Conservation (phyloP, 2,797 vertebrate genomes). For the Moxostoma hubbsi region DNA sequence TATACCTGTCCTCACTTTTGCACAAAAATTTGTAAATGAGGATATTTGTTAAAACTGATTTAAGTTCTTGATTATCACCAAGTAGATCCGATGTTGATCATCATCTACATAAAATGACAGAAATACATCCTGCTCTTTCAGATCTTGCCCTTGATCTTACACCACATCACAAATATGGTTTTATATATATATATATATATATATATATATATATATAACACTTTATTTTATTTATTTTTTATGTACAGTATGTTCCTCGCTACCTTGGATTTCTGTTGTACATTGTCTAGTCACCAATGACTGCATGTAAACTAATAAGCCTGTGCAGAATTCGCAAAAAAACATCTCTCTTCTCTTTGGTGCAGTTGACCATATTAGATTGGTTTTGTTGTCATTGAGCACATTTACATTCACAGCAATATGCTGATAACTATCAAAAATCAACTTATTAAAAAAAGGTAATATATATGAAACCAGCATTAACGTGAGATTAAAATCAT, state of each 20-base stretch:
- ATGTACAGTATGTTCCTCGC: background rate
- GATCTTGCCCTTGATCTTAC: background rate
- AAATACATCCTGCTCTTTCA: slow-evolving; percentile 8
- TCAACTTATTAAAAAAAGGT: background rate
- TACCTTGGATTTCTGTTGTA: background rate
- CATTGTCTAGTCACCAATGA: slow-evolving; percentile 38
- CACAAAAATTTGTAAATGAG: background rate
- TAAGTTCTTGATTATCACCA: background rate
- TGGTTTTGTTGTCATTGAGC: slow-evolving; percentile 10
- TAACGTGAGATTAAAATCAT: too few relatives aligned
- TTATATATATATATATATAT: too few relatives aligned
- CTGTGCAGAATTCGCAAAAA: slow-evolving; percentile 30
- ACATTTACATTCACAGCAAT: too few relatives aligned
- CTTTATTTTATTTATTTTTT: slow-evolving; percentile 37
- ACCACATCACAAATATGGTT: slow-evolving; percentile 12
- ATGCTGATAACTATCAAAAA: too few relatives aligned
- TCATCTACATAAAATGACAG: slow-evolving; percentile 14
- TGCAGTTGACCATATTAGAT: background rate
- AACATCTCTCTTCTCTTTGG: background rate
- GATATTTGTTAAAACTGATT: slow-evolving; percentile 4
- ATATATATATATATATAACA: slow-evolving; percentile 31
- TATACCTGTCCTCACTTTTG: background rate
- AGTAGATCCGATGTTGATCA: background rate
- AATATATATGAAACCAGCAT: too few relatives aligned
- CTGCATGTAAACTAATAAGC: slow-evolving; percentile 41